A percentile compares a stretch with the other conserved stretches of the same genome.
phyloP scores from a whole-genome alignment of 2,113 vertebrate species.

The Sardina pilchardus region DNA sequence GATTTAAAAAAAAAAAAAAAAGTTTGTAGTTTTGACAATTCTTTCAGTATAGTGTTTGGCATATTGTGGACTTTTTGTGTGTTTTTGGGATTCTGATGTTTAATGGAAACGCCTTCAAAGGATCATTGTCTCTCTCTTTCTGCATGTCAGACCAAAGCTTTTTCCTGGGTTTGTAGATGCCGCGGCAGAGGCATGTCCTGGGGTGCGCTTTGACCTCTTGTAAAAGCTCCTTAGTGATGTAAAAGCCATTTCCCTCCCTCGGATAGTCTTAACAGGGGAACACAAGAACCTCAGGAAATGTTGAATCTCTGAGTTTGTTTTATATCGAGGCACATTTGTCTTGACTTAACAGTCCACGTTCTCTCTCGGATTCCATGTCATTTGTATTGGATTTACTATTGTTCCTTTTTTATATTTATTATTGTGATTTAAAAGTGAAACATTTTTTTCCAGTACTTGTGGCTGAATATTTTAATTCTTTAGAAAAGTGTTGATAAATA shows the following conservation, averaged over 20 bases:
- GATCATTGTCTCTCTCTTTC: conserved; percentile 20
- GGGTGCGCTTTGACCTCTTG: conserved; percentile 72
- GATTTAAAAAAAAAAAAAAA: neutral
- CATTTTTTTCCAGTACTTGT: conserved; percentile 91
- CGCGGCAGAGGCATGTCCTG: conserved; percentile 14
- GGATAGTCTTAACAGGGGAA: conserved; percentile 77
- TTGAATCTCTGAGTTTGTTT: conserved; percentile 73
- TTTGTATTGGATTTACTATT: conserved; percentile 77
- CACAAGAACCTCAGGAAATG: conserved; percentile 79
- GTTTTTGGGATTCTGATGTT: conserved; percentile 7
- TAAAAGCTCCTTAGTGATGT: conserved; percentile 70
- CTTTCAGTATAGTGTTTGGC: neutral
- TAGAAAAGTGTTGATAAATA: conserved; percentile 92
- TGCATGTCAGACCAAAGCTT: conserved; percentile 14
- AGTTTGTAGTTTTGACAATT: neutral
- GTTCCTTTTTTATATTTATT: conserved; percentile 87
- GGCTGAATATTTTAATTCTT: conserved; percentile 96
- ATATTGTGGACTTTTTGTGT: conserved; percentile 8
- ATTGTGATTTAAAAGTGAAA: conserved; percentile 93
- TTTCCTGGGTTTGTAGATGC: conserved; percentile 7
- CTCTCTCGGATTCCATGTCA: conserved; percentile 73
- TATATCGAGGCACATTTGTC: conserved; percentile 52
- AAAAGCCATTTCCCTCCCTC: conserved; percentile 79
- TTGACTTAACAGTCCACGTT: conserved; percentile 54
- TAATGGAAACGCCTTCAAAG: neutral